Base-by-base conservation (phyloP, 2,113 vertebrate species). In the Bettongia penicillata region DNA sequence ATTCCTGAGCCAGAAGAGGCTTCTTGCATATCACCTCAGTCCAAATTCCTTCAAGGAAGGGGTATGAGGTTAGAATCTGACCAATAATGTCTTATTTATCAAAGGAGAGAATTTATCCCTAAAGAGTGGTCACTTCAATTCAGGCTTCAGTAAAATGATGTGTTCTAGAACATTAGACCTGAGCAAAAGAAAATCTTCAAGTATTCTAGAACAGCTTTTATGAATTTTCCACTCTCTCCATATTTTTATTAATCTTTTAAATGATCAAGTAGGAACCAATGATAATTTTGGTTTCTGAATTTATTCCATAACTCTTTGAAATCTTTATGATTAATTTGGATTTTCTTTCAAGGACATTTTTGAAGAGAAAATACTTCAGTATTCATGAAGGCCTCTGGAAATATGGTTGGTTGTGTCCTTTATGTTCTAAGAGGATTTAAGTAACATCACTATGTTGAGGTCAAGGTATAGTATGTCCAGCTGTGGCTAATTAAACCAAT, bases 41-140 rank as follows among this genome's bases (percentile, higher is more conserved):
- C 47, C 49, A 93, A 43, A 28, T 77, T 53, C 43, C 52, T 91
- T 91, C 48, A 47, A 28, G n/a, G 16, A 47, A 91, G 37, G 49
- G 91, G 90, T 91, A 51, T 68, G 50, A 95, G 50, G 93, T 91
- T 89, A 91, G 53, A 52, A 96, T 47, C 19, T 53, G 61, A 94
- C 91, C n/a, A 93, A 84, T 52, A 92, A 24, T 91, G 47, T 47
- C 47, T 91, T 84, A 84, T 84, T 84, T 84, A 84, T 84, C n/a
- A 84, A 84, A 84, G 19, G 37, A 43, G 2, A 84, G n/a, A 5
- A 84, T 84, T 84, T 84, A 43, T 84, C 19, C 2, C 53, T 47
- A 24, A 90, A 51, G 51, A 92, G 47, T 53, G 84, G 77, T 61
- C 24, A 16, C 57, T 93, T 84, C 37, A 89, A 49, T 77, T 55